Base-by-base conservation (phyloP, 2,888 invertebrate species). In the Cantharis flavilabris region DNA sequence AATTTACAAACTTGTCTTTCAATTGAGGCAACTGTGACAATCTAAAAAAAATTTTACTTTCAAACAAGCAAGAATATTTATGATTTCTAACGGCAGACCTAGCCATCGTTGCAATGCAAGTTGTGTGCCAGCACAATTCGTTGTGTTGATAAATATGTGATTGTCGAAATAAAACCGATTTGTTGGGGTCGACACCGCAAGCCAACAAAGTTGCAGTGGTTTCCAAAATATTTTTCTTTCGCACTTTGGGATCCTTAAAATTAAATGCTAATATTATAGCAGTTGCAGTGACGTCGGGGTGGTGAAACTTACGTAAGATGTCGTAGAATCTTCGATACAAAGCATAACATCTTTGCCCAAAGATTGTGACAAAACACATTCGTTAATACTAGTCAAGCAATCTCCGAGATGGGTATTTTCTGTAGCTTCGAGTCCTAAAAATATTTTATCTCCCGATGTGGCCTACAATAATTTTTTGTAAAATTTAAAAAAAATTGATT, bases 361-460 rank as follows among this genome's bases (percentile, higher is more conserved):
- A 77, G 96, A 89, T 88, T 98, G 98, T 64, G 97, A 88, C 16
- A 93, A 90, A 18, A 95, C 92, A 95, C 98, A 98, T 86, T 95
- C 94, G 76, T 92, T 91, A 79, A 99, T 92, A 1, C 97, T 98
- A 11, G 98, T 98, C 83, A 98, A 93, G 90, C 98, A 99, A 90
- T 99, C 99, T 10, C 99, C 99, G 71, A 99, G 90, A 89, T 99
- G 99, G 78, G 98, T 90, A 3, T 92, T 90, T 14, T 98, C 99
- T 0, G 98, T 98, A 0, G 99, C 99, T 89, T 99, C 99, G 85
- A 99, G 94, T 13, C 98, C 99, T 0, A 98, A 96, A 84, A 98
- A 95, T 84, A 98, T 91, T 83, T 92, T 91, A 74, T 89, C 90
- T 7, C 49, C 49, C n/a, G 49, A 2, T 49, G n/a, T 49, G 5